Evolutionary conservation across 2,113 vertebrate genomes (phyloP).

Genomic region (Microtus ochrogaster): DNA sequence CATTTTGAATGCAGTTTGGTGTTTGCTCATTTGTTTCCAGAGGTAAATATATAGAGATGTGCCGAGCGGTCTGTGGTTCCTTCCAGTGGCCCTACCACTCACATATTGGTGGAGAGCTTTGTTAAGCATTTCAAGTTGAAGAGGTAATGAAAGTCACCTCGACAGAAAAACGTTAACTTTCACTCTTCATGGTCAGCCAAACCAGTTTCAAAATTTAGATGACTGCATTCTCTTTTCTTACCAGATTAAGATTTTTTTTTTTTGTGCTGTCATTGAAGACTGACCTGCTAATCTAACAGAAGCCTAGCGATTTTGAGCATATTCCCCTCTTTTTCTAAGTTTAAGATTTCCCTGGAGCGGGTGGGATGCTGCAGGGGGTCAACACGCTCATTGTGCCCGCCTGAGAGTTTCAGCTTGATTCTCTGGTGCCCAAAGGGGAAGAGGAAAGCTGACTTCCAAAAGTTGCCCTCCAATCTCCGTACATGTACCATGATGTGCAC

Average conservation of each 20-base stretch:
- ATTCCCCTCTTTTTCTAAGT: background rate
- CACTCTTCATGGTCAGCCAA: constrained; percentile 80
- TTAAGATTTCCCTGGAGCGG: background rate
- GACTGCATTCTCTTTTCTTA: constrained; percentile 66
- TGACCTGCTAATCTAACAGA: constrained; percentile 60
- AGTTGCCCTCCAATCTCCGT: background rate
- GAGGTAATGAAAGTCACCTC: constrained; percentile 85
- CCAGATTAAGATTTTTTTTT: constrained; percentile 67
- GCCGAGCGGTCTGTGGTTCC: constrained; percentile 81
- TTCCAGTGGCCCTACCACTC: constrained; percentile 84
- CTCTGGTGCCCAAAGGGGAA: background rate
- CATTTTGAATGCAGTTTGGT: constrained; percentile 71
- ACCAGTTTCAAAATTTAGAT: constrained; percentile 77
- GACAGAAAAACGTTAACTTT: constrained; percentile 81
- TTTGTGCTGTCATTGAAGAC: constrained; percentile 63
- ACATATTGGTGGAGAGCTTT: constrained; percentile 84
- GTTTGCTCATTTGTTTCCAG: constrained; percentile 84
- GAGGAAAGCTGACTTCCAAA: background rate
- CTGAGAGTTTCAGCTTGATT: background rate
- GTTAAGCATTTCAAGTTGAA: constrained; percentile 85
- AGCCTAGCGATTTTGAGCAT: background rate
- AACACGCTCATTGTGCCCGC: no score
- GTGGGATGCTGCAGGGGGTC: background rate
- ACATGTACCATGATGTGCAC: background rate
- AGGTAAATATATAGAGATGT: constrained; percentile 78